Base-by-base conservation (phyloP, 2,888 invertebrate species). In the Cosmia trapezina region DNA sequence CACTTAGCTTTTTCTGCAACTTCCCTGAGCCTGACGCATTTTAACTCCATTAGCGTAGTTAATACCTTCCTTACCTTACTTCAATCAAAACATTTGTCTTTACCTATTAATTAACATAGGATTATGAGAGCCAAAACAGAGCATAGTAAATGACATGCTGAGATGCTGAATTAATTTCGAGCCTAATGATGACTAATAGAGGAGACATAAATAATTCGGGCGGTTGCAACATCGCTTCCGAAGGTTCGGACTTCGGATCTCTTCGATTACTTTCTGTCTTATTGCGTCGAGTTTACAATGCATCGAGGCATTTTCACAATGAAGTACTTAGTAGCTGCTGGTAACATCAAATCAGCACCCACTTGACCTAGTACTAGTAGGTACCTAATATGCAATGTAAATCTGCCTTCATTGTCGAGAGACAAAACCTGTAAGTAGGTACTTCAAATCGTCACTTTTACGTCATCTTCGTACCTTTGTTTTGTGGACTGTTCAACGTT, bases 201-300 rank as follows among this genome's bases (percentile, higher is more conserved):
- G 12, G 12, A 66, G n/a, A 41, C 66, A 73, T 63, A 71, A 76
- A 73, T 78, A 69, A 74, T 66, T 68, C 56, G 17, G 47, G 45
- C 64, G 37, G n/a, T 72, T 73, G 49, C 63, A 76, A 78, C 69
- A 76, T 60, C 60, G 60, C 63, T 73, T 73, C 43, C 61, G 43
- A 70, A 78, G 60, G 45, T 47, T 70, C 19, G 45, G 51, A 51
- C 41, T 49, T 68, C 41, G 28, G 28, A 47, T 59, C 22, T 59
- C 65, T 81, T 62, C 49, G 59, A 60, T 33, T 56, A 14, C 22
- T 51, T 43, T 43, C 51, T 19, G 56, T 43, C 37, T 53, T 74
- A 75, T 66, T 61, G 61, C 62, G 64, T 67, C 47, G 65, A 64
- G 49, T 64, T 69, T 3, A 47, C 28, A 33, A 7, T 47, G 17